Evolutionary conservation across 1,140 invertebrate species (phyloP).

Genomic region (Heterodera schachtii): DNA sequence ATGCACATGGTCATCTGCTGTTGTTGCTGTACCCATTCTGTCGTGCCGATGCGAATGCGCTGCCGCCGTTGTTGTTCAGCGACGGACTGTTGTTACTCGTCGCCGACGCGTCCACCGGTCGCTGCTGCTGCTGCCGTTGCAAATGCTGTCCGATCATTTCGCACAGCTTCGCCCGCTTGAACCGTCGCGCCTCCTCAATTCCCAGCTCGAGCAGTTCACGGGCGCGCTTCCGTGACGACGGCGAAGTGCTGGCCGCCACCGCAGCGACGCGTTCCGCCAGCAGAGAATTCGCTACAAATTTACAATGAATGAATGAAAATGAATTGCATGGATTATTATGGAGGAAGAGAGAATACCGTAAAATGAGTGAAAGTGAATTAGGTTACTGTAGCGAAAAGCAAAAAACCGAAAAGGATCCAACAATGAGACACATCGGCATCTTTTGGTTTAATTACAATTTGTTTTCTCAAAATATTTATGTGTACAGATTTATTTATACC

Average conservation of each 20-base stretch:
- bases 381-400: neutral
- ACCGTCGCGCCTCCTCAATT: conserved; percentile 11
- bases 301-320: neutral
- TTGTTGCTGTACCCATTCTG: neutral
- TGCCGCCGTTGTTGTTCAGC: neutral
- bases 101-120: too few relatives aligned
- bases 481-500: too few relatives aligned
- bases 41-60: neutral
- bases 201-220: conserved; percentile 17
- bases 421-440: too few relatives aligned
- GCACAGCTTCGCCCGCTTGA: conserved; percentile 13
- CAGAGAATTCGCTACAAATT: neutral
- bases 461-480: too few relatives aligned
- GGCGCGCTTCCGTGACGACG: neutral
- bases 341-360: neutral
- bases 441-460: too few relatives aligned
- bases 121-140: neutral
- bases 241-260: neutral
- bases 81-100: neutral
- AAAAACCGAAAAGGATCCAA: neutral
- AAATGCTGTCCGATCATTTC: conserved; percentile 18
- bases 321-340: neutral
- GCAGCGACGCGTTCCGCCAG: neutral
- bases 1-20: neutral
- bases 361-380: neutral